Evolutionary conservation across 1,140 invertebrate species (phyloP).

Genomic region (Tetragnatha versicolor): DNA sequence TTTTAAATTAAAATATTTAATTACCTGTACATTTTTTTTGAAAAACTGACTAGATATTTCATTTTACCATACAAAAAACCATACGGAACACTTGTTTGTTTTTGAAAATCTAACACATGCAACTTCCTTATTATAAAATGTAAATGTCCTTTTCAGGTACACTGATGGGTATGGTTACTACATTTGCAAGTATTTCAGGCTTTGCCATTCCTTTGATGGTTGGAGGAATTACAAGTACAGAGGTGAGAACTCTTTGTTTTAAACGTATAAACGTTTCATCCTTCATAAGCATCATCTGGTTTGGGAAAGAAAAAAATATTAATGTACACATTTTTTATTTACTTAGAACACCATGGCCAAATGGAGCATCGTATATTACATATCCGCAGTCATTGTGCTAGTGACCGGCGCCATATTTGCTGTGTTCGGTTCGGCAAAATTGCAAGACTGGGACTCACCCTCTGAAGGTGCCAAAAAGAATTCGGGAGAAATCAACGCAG

Average conservation of each 20-base stretch:
- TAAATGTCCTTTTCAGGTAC: slow-evolving; percentile 32
- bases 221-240: neutral
- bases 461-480: neutral
- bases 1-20: too few relatives aligned
- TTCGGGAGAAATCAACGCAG: neutral
- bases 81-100: too few relatives aligned
- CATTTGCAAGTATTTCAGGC: slow-evolving; percentile 7
- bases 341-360: slow-evolving; percentile 57
- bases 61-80: too few relatives aligned
- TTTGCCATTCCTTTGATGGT: slow-evolving; percentile 25
- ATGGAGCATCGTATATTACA: slow-evolving; percentile 61
- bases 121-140: too few relatives aligned
- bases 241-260: neutral
- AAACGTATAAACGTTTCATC: too few relatives aligned
- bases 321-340: neutral
- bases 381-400: slow-evolving; percentile 61
- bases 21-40: too few relatives aligned
- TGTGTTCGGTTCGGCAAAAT: slow-evolving; percentile 80
- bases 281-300: neutral
- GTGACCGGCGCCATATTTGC: slow-evolving; percentile 79
- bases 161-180: slow-evolving; percentile 16
- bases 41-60: too few relatives aligned
- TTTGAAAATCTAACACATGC: too few relatives aligned
- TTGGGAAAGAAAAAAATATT: neutral
- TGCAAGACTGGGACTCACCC: slow-evolving; percentile 75